Evolutionary conservation across 2,888 invertebrate genomes (phyloP), one percentile per base, ranked within the genome.

Genomic region (Agrochola macilenta): DNA sequence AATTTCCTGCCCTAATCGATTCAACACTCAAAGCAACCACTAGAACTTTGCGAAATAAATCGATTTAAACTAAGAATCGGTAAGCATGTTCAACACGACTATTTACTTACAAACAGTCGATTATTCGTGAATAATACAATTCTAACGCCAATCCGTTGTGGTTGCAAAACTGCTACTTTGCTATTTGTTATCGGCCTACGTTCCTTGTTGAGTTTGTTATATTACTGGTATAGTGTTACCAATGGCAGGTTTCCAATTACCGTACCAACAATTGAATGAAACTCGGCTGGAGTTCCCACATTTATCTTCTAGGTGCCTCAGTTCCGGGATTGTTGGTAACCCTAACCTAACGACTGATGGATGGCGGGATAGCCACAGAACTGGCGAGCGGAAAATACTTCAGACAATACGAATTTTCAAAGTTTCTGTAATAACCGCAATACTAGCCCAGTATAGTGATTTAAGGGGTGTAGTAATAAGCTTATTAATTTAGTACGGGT

Each of bases 81-180:
- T 80, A 75, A 77, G 74, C 82, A 66, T 84, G 86, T 84, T 68
- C 49, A 80, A 82, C 84, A 86, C 63, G 64, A 71, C 77, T 84
- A 83, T 88, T 89, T 86, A 89, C 80, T 84, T 58, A 76, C 69
- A 84, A 85, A 74, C 77, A 63, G 69, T 68, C 77, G 78, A 81
- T 85, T 84, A 85, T 83, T 83, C 79, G 71, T 76, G 66, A 86
- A 82, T 87, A 88, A 76, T 87, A 76, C 77, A 57, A 74, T 85
- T 78, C 81, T 78, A 60, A 79, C 75, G 74, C 79, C 84, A 84
- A 86, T 88, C 77, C 76, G 75, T 69, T 79, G 79, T 76, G 65
- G 86, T 88, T 81, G 66, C 78, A 79, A 79, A 88, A 83, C 73
- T 26, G 88, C 88, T 89, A 84, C 88, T 88, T 85, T 69, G 82